Evolutionary conservation across 2,888 invertebrate species (phyloP).

Genomic region (Eilema depressum): DNA sequence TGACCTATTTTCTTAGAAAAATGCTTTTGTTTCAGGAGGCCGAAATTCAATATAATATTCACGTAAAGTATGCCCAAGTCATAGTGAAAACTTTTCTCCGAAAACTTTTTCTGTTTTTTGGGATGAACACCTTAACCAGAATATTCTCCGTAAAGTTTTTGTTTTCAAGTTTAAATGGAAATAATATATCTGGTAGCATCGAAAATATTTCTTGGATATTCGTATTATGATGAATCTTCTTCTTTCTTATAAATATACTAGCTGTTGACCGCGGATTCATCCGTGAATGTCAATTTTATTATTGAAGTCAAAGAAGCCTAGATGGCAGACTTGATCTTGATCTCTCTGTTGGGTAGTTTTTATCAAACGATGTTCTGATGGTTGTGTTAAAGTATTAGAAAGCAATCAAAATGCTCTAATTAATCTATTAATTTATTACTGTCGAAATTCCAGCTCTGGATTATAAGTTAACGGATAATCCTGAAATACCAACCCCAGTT

Average conservation of each 20-base stretch:
- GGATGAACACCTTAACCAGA: conserved; percentile 27
- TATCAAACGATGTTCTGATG: too few relatives aligned
- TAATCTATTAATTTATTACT: too few relatives aligned
- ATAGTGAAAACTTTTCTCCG: conserved; percentile 18
- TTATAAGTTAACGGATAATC: too few relatives aligned
- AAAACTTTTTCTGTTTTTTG: conserved; percentile 6
- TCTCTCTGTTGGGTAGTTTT: too few relatives aligned
- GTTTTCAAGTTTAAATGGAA: conserved; percentile 10
- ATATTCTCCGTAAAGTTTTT: conserved; percentile 17
- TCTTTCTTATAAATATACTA: too few relatives aligned
- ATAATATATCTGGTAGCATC: not conserved
- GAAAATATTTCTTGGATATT: not conserved
- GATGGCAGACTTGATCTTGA: too few relatives aligned
- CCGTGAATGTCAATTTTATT: not conserved
- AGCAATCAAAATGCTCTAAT: too few relatives aligned
- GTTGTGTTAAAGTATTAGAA: too few relatives aligned
- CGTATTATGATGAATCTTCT: not conserved
- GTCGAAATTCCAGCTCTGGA: too few relatives aligned
- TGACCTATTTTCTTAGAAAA: conserved; percentile 17
- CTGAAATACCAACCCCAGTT: too few relatives aligned
- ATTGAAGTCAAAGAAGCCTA: too few relatives aligned
- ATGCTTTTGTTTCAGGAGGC: conserved; percentile 25
- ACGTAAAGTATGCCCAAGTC: conserved; percentile 18
- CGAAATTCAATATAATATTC: conserved; percentile 27
- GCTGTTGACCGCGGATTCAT: not conserved